Evolutionary conservation across 2,888 invertebrate species (phyloP), one percentile per base, ranked within the genome.

Genomic region (Drosophila buzzatii): DNA sequence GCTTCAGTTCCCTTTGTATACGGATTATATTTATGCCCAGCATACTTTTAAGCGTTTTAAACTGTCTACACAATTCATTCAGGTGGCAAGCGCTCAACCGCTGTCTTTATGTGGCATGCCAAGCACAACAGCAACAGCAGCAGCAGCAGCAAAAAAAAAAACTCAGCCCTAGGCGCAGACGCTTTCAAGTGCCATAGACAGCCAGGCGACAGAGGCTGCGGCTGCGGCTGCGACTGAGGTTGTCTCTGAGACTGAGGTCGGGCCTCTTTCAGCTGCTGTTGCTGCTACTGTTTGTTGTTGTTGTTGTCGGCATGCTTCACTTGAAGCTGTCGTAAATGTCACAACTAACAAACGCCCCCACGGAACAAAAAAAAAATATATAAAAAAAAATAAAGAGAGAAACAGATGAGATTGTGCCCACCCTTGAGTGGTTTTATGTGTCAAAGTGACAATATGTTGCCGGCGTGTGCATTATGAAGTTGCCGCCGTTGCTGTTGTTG

Each of bases 381-480:
- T 27, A 27, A 81, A 70, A 65, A 23, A 45, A 16, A 33, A 12
- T 4, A 35, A 35, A 35, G 42, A 49, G 49, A 52, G 47, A 49
- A 56, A 53, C 37, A 53, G 53, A 42, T 47, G 56, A 78, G 72
- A 75, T 73, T 68, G 56, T 72, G 60, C 55, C 82, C 81, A 73
- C 73, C 73, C 81, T 76, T 76, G 79, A 81, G 88, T 82, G 90
- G 85, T 82, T 85, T 88, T 89, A 76, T 88, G 88, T 90, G 91
- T 81, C 91, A 89, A 90, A 90, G 90, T 85, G 87, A 89, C 90
- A 90, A 90, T 88, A 90, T 90, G 90, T 87, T 81, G 88, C 78
- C 60, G 84, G 74, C 77, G 79, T 85, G 82, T 85, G 82, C 85
- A 85, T 87, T 84, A 81, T 84, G 71, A 85, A 85, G 80, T 77